Percentiles rank a stretch among this genome's conserved stretches.
Evolutionary conservation across 92 coral and sea anemone species (phyloP).

Genomic region (Ricordea florida): DNA sequence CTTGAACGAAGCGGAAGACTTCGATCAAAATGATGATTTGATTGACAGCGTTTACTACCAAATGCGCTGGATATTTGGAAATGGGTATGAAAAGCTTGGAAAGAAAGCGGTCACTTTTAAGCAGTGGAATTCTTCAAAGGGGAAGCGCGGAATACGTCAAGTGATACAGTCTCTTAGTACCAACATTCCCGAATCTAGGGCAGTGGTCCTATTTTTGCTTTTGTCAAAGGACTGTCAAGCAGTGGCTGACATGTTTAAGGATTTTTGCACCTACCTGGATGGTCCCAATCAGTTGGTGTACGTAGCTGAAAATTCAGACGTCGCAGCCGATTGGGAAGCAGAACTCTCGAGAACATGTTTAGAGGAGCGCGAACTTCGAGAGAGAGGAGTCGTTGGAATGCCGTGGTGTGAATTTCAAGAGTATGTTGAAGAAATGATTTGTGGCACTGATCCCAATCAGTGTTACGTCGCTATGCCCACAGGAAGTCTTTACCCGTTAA

Average conservation of each 20-base stretch:
- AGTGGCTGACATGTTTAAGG: constrained; percentile 49
- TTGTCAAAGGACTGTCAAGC: constrained; percentile 21
- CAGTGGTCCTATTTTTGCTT: constrained; percentile 42
- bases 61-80: constrained; percentile 52
- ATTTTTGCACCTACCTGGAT: constrained; percentile 35
- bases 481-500: constrained; percentile 18
- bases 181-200: constrained; percentile 14
- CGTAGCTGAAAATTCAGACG: constrained; percentile 28
- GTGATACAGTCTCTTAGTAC: constrained; percentile 9
- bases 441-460: constrained; percentile 15
- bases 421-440: constrained; percentile 12
- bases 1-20: constrained; percentile 61
- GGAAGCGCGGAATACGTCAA: constrained; percentile 35
- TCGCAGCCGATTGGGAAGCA: constrained; percentile 20
- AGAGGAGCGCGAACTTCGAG: constrained; percentile 16
- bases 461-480: constrained; percentile 21
- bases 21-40: neutral
- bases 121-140: constrained; percentile 38
- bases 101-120: constrained; percentile 1
- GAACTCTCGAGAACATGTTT: constrained; percentile 33
- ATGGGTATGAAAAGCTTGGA: constrained; percentile 19
- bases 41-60: neutral
- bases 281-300: constrained; percentile 54
- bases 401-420: constrained; percentile 44
- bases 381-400: constrained; percentile 58